These are phyloP conservation scores for Saxidomus purpurata DNA, from an alignment of 1,140 invertebrate species.

Conservation along the genomic window DNA sequence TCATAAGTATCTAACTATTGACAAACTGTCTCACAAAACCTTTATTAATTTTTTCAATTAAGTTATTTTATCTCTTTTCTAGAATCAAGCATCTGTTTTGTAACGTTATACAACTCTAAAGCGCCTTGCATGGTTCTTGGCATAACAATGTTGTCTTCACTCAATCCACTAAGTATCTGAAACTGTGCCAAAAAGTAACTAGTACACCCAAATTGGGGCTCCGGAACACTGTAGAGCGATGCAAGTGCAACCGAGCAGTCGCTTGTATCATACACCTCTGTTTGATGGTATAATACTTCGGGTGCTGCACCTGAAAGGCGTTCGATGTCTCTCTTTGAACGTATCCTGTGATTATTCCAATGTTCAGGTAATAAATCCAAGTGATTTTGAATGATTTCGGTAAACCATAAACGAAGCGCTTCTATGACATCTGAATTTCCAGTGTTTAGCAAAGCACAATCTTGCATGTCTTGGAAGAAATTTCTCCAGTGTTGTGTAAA, in stretches of 20 bases:
- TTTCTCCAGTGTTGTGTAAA: conserved; percentile 51
- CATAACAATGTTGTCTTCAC: not conserved
- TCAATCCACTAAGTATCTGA: not conserved
- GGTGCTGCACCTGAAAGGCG: not conserved
- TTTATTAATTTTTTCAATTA: too few species aligned
- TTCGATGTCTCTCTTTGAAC: conserved; percentile 16
- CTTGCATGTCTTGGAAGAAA: conserved; percentile 46
- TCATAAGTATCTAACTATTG: too few species aligned
- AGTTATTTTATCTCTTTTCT: too few species aligned
- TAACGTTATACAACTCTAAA: not conserved
- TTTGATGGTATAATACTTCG: conserved; percentile 40
- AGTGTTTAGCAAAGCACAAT: conserved; percentile 22
- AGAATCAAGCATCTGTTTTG: too few species aligned
- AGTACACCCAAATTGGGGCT: not conserved
- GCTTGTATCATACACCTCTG: not conserved
- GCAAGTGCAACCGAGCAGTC: conserved; percentile 2
- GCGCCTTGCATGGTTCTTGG: not conserved
- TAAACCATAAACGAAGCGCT: conserved; percentile 47
- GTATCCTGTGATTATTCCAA: conserved; percentile 59
- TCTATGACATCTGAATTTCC: conserved; percentile 19
- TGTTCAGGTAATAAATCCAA: conserved; percentile 14
- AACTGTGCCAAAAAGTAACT: not conserved
- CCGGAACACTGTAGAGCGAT: not conserved
- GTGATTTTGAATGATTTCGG: conserved; percentile 2
- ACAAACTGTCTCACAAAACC: too few species aligned